These are phyloP conservation scores for Choloepus didactylus DNA, from an alignment of 2,797 vertebrate species.

Conservation along the genomic window DNA sequence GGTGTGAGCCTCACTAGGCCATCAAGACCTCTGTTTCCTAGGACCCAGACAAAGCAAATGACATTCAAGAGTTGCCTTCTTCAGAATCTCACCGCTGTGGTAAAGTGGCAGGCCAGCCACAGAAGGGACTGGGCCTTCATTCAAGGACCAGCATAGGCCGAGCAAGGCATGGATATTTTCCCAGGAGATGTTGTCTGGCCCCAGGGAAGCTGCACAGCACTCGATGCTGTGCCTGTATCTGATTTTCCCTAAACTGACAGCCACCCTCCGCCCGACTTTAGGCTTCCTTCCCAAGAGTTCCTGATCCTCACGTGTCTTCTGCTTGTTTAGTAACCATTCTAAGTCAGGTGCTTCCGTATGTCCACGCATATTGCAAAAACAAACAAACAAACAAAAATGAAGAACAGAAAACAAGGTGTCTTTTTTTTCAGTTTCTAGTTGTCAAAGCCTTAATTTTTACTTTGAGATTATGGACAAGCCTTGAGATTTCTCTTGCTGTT, in stretches of 20 bases:
- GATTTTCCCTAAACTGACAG: neutral
- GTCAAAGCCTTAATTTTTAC: neutral
- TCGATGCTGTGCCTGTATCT: neutral
- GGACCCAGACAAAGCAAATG: neutral
- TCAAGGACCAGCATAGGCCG: neutral
- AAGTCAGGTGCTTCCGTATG: neutral
- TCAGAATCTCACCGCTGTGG: neutral
- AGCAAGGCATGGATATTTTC: neutral
- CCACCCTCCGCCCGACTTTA: too few species aligned
- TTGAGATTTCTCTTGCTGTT: neutral
- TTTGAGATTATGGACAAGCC: neutral
- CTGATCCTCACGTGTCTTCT: accelerated
- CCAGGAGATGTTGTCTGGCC: neutral
- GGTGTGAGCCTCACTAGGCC: neutral
- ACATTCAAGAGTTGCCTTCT: neutral
- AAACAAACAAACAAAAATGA: neutral
- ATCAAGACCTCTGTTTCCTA: neutral
- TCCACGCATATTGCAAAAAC: neutral
- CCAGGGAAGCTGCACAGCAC: neutral
- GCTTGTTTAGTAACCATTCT: neutral
- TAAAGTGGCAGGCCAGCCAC: neutral
- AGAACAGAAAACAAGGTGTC: neutral
- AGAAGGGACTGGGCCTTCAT: neutral
- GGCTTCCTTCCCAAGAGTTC: neutral
- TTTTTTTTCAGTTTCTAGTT: neutral